Conservation (phyloP, 2,797 vertebrate species). For the Microchirus variegatus region DNA sequence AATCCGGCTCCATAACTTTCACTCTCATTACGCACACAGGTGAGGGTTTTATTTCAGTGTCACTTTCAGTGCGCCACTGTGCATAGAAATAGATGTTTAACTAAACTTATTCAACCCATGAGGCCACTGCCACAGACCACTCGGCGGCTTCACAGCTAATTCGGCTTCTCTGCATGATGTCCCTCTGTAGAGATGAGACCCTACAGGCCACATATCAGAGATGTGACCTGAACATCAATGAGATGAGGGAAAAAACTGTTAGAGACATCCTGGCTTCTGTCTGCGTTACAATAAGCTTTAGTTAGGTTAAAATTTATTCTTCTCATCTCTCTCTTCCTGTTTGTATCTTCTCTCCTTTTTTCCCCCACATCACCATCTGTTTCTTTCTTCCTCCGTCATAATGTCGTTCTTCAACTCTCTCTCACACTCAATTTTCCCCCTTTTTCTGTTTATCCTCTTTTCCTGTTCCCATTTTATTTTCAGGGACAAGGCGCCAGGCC, state of each 20-base stretch:
- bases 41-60: conserved; percentile 27
- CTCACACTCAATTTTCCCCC: conserved; percentile 32
- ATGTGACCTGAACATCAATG: conserved; percentile 39
- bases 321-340: conserved; percentile 20
- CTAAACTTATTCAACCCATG: conserved; percentile 36
- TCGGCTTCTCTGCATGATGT: conserved; percentile 53
- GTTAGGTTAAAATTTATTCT: conserved; percentile 27
- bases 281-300: conserved; percentile 29
- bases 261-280: conserved; percentile 25
- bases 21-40: conserved; percentile 24
- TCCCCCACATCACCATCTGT: background rate
- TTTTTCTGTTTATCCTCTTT: conserved; percentile 28
- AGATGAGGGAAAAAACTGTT: conserved; percentile 37
- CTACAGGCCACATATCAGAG: conserved; percentile 36
- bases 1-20: conserved; percentile 18
- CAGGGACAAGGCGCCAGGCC: conserved; percentile 98
- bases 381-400: background rate
- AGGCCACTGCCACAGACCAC: conserved; percentile 19
- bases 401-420: conserved; percentile 15
- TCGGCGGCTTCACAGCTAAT: conserved; percentile 52
- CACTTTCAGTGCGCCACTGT: conserved; percentile 4
- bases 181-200: conserved; percentile 11
- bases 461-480: conserved; percentile 34
- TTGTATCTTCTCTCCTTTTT: conserved; percentile 3
- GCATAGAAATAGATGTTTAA: conserved; percentile 50